phyloP scores from a whole-genome alignment of 2,888 invertebrate genomes.

The Limenitis camilla region DNA sequence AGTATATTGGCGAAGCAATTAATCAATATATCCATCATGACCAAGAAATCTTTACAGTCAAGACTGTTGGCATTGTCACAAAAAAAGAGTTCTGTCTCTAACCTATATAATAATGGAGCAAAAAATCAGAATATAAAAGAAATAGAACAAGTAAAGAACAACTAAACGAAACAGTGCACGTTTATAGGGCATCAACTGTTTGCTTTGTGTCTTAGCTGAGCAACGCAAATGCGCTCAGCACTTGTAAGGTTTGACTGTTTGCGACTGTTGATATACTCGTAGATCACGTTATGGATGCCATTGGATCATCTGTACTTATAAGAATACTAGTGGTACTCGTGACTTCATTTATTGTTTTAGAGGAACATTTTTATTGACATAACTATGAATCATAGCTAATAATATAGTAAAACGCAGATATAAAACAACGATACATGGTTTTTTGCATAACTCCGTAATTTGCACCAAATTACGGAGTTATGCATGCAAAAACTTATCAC shows the following conservation, averaged over 20 bases:
- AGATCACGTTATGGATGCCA: not conserved
- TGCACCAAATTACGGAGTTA: no score
- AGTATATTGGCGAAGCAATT: no score
- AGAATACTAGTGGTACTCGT: no score
- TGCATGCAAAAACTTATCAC: no score
- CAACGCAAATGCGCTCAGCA: conserved; percentile 34
- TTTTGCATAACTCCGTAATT: no score
- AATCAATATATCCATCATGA: not conserved
- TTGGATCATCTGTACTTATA: not conserved
- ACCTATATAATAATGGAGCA: conserved; percentile 6
- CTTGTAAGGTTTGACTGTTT: conserved; percentile 19
- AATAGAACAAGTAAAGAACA: conserved; percentile 25
- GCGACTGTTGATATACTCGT: not conserved
- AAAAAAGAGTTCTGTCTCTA: not conserved
- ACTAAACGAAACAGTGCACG: conserved; percentile 36
- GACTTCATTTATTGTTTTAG: no score
- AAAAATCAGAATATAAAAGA: conserved; percentile 11
- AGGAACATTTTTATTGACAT: no score
- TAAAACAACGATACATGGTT: no score
- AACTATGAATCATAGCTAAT: no score
- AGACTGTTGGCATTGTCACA: not conserved
- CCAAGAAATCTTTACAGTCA: not conserved
- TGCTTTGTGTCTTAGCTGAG: conserved; percentile 35
- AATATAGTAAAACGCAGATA: not conserved
- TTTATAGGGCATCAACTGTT: conserved; percentile 44